phyloP scores from a whole-genome alignment of 1,140 invertebrate species.

The Maniola jurtina region DNA sequence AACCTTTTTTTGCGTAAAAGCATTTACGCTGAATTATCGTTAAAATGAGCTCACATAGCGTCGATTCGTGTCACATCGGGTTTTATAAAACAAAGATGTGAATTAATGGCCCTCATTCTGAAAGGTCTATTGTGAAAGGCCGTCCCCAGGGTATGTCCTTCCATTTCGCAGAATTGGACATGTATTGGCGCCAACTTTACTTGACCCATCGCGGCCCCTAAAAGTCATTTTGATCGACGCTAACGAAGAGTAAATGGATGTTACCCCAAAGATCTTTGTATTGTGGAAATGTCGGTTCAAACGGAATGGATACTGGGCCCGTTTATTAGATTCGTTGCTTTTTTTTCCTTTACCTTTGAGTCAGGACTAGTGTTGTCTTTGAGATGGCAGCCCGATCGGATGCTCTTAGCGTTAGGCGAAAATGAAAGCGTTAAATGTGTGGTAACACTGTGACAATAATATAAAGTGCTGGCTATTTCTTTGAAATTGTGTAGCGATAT shows the following conservation, averaged over 20 bases:
- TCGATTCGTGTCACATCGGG: conserved; percentile 66
- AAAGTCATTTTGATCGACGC: conserved; percentile 50
- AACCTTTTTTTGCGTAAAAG: conserved; percentile 45
- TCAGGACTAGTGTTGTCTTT: conserved; percentile 66
- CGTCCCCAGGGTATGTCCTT: conserved; percentile 68
- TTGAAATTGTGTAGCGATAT: background rate
- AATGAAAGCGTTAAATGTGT: conserved; percentile 25
- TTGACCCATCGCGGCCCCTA: conserved; percentile 43
- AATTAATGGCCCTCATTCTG: conserved; percentile 74
- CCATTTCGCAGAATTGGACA: conserved; percentile 75
- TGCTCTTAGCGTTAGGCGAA: conserved; percentile 46
- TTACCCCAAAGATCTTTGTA: conserved; percentile 44
- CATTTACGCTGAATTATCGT: conserved; percentile 57
- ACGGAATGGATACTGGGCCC: conserved; percentile 63
- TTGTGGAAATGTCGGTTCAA: conserved; percentile 57
- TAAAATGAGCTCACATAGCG: conserved; percentile 62
- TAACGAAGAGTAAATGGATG: conserved; percentile 37
- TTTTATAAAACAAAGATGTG: conserved; percentile 75
- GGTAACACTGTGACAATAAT: background rate
- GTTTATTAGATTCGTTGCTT: conserved; percentile 75
- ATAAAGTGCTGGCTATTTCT: conserved; percentile 15
- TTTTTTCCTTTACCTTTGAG: conserved; percentile 72
- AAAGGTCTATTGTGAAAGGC: conserved; percentile 69
- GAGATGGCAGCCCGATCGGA: conserved; percentile 51
- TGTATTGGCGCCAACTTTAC: conserved; percentile 52